Evolutionary conservation across 2,797 vertebrate genomes (phyloP), one percentile per base, ranked within the genome.

Genomic region (Trematomus bernacchii): DNA sequence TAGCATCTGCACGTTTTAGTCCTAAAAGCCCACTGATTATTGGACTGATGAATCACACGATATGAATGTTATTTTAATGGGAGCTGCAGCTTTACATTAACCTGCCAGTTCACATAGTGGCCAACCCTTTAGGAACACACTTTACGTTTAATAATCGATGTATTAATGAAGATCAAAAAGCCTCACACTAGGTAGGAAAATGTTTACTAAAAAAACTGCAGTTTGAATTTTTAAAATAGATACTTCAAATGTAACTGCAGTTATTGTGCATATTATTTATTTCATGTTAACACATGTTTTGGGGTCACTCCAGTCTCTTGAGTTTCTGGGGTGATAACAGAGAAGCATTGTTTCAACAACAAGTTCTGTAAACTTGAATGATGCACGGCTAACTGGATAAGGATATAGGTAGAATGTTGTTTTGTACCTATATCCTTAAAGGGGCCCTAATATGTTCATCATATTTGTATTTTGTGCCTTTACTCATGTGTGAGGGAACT

Each of bases 1-100:
- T 89, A 79, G 74, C 55, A 55, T 83, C 71, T 51, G 6, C 18
- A 13, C 18, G 16, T 30, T 48, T 33, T 33, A 3, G 1, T n/a
- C 11, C 58, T 60, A 19, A 60, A 44, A 13, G 14, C 42, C 19
- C 18, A 3, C 18, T 5, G 46, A n/a, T 37, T 33, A 63, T 33
- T 42, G 19, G 14, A 6, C 63, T 21, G 18, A 30, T 21, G 27
- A 51, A 51, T 63, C 47, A 12, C 1, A 19, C 1, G 13, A 10
- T 16, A 40, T 50, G 30, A 14, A 15, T 64, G 46, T 37, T 37
- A 19, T 11, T 14, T 3, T n/a, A 27, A 27, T 48, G 43, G n/a
- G 27, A 63, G n/a, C 63, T 52, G 10, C 12, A 9, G 23, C 21
- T 30, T 30, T 30, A 47, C 43, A 59, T 14, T 21, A 43, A 44